Percentiles rank a stretch among this genome's conserved stretches.
Evolutionary conservation across 2,888 invertebrate species (phyloP).

Genomic region (Chydorus sphaericus): DNA sequence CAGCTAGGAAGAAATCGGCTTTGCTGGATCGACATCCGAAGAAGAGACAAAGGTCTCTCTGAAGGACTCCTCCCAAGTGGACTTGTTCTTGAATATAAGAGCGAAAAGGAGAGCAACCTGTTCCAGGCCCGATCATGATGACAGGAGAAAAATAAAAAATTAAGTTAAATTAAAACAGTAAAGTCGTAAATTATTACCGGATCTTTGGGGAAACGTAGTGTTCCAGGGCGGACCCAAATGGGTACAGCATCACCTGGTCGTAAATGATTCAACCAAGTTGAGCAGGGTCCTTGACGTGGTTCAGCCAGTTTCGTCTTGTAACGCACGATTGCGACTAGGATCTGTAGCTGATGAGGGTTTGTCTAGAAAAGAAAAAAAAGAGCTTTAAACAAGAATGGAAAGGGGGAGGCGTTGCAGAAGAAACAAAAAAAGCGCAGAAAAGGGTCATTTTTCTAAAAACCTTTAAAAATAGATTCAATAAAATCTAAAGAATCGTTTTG

Average conservation of each 20-base stretch:
- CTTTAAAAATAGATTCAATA: not conserved
- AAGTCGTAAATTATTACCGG: conserved; percentile 26
- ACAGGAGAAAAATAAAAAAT: too few species aligned
- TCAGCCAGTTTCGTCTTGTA: conserved; percentile 66
- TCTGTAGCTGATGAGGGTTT: conserved; percentile 41
- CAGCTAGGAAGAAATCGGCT: conserved; percentile 68
- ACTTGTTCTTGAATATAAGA: conserved; percentile 52
- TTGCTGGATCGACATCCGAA: conserved; percentile 75
- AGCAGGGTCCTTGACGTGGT: conserved; percentile 74
- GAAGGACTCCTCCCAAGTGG: conserved; percentile 20
- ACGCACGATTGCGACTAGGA: conserved; percentile 80
- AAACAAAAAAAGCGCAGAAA: conserved; percentile 59
- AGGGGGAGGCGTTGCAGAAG: conserved; percentile 53
- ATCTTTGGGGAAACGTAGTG: conserved; percentile 55
- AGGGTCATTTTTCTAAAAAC: conserved; percentile 19
- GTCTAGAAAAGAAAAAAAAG: conserved; percentile 15
- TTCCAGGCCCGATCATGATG: conserved; percentile 89
- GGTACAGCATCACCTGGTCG: conserved; percentile 38
- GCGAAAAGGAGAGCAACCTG: conserved; percentile 90
- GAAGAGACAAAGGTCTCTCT: conserved; percentile 44
- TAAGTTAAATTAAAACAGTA: too few species aligned
- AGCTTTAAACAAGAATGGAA: too few species aligned
- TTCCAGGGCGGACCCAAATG: conserved; percentile 59
- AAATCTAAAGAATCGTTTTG: too few species aligned
- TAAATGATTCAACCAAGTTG: conserved; percentile 70